Base-by-base conservation (phyloP, 2,888 invertebrate species). In the Sepiola atlantica region DNA sequence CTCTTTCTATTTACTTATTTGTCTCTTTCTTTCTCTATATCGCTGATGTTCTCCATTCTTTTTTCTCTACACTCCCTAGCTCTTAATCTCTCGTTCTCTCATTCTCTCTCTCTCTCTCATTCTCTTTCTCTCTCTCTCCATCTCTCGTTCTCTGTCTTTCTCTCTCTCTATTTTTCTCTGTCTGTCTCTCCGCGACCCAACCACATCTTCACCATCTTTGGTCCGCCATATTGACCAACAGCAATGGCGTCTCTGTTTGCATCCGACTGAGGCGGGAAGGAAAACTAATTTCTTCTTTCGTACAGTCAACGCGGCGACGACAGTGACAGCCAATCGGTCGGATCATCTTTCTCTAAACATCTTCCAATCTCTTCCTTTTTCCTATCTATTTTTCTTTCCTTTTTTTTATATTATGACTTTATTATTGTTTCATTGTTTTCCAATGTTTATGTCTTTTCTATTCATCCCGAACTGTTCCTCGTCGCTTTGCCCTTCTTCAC, bases 281-380 rank as follows among this genome's bases (percentile, higher is more conserved):
- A n/a, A 77, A 77, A 77, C n/a, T 14, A 32, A 77, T n/a, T 77
- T 77, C 77, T 77, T 77, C n/a, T 77, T 77, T 77, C 77, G n/a
- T n/a, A 32, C n/a, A 77, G 77, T 32, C 77, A 12, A n/a, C n/a
- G n/a, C n/a, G n/a, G 10, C n/a, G n/a, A n/a, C 77, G n/a, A 32
- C 77, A 77, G 16, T n/a, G 77, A 77, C n/a, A n/a, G 77, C 77
- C n/a, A 77, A 77, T 77, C n/a, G 77, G n/a, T n/a, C n/a, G 77
- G n/a, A 77, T 77, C 77, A 32, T 77, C 77, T 77, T 77, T 77
- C 77, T 77, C 14, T 77, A 77, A 77, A 77, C 18, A 61, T 61
- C 24, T 32, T 77, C n/a, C 32, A 77, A n/a, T 77, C 77, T 32
- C 77, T 0, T 32, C 4, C 14, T 14, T 14, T 77, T 77, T n/a